Conservation (phyloP, 2,797 vertebrate species). For the Phataginus tricuspis region DNA sequence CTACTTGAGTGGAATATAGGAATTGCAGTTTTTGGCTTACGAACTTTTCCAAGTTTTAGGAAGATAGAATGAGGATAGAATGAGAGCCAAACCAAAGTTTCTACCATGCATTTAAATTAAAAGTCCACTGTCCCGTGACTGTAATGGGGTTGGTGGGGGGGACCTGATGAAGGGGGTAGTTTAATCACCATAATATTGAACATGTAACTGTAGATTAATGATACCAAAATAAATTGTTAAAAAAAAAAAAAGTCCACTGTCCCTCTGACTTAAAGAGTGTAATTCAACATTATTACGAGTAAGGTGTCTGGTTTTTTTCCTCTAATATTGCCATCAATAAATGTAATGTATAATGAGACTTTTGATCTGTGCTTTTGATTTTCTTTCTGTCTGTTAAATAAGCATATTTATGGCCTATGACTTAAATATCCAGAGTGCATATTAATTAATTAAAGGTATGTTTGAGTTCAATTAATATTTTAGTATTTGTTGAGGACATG, state of each 20-base stretch:
- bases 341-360: constrained; percentile 26
- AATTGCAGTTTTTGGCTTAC: background rate
- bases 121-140: background rate
- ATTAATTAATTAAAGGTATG: constrained; percentile 34
- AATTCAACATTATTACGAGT: background rate
- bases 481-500: constrained; percentile 33
- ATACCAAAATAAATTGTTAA: no score
- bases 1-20: background rate
- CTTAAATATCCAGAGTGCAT: constrained; percentile 50
- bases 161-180: no score
- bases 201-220: no score
- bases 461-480: constrained; percentile 50
- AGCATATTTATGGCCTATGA: background rate
- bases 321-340: background rate
- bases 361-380: background rate
- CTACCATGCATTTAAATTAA: background rate
- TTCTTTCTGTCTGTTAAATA: constrained; percentile 8
- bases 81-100: background rate
- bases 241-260: background rate
- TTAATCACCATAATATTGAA: no score
- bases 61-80: background rate
- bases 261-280: background rate
- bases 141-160: no score
- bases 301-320: background rate
- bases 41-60: background rate